Conservation (phyloP, 2,113 vertebrate species). For the Megalops atlanticus region DNA sequence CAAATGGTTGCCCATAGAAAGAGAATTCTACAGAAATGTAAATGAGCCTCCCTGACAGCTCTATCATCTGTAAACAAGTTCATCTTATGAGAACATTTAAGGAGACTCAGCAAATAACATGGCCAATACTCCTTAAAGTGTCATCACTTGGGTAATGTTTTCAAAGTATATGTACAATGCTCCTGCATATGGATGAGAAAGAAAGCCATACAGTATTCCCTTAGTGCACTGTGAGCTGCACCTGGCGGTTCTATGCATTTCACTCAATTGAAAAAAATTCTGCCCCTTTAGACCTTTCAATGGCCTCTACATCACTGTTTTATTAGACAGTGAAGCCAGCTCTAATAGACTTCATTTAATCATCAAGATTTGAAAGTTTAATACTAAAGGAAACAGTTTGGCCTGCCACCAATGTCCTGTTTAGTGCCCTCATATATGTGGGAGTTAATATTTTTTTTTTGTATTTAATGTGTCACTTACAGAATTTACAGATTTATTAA, state of each 20-base stretch:
- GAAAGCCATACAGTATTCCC: background rate
- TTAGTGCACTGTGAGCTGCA: background rate
- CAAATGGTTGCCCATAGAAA: too few species aligned
- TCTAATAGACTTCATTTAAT: slow-evolving; percentile 37
- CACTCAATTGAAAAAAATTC: too few species aligned
- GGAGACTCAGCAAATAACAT: too few species aligned
- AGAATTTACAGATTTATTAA: slow-evolving; percentile 42
- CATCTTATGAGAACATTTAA: too few species aligned
- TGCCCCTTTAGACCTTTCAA: background rate
- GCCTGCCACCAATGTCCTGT: slow-evolving; percentile 12
- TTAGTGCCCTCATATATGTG: background rate
- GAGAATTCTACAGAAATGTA: too few species aligned
- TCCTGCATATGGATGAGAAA: background rate
- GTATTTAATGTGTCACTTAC: slow-evolving; percentile 42
- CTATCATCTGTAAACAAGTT: too few species aligned
- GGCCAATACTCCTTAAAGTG: too few species aligned
- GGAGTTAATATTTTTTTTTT: slow-evolving; percentile 19
- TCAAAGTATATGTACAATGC: too few species aligned
- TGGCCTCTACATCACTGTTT: slow-evolving; percentile 25
- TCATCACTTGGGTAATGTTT: too few species aligned
- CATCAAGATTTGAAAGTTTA: slow-evolving; percentile 35
- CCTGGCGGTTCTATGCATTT: slow-evolving; percentile 6
- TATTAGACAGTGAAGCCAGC: slow-evolving; percentile 34
- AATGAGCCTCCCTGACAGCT: too few species aligned
- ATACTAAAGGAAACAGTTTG: slow-evolving; percentile 36